These are phyloP conservation scores for Vanessa tameamea DNA, from an alignment of 1,140 invertebrate species.

Conservation along the genomic window DNA sequence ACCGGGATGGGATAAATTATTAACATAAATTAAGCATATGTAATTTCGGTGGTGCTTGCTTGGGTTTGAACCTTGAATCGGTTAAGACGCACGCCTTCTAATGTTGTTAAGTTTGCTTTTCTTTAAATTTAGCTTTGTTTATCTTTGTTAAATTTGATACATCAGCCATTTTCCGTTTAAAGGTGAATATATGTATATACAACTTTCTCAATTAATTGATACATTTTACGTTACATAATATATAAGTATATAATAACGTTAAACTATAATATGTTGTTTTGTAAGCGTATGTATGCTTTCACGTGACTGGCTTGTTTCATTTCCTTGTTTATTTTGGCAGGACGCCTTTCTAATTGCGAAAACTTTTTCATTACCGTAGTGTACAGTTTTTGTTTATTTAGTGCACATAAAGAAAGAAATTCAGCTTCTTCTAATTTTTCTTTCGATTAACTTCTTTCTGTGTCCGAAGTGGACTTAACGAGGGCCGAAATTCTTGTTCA, in stretches of 20 bases:
- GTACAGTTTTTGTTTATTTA: constrained; percentile 6
- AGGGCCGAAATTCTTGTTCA: not conserved
- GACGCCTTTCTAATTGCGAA: not conserved
- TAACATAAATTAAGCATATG: too few species aligned
- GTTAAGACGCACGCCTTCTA: too few species aligned
- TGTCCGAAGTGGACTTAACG: not conserved
- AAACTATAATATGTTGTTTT: not conserved
- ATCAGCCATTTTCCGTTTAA: too few species aligned
- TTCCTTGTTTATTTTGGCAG: not conserved
- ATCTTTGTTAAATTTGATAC: too few species aligned
- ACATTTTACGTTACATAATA: not conserved
- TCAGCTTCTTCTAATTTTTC: not conserved
- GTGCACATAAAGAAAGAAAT: not conserved
- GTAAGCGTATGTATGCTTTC: not conserved
- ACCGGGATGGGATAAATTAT: too few species aligned
- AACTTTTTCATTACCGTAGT: not conserved
- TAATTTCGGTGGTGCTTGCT: too few species aligned
- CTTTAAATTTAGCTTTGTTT: too few species aligned
- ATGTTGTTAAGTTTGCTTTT: too few species aligned
- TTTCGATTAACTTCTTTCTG: constrained; percentile 9
- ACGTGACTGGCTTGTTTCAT: not conserved
- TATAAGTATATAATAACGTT: too few species aligned
- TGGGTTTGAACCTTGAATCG: too few species aligned
- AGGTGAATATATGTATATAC: too few species aligned
- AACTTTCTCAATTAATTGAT: not conserved